Conservation (phyloP, 2,797 vertebrate species). For the Peromyscus eremicus region DNA sequence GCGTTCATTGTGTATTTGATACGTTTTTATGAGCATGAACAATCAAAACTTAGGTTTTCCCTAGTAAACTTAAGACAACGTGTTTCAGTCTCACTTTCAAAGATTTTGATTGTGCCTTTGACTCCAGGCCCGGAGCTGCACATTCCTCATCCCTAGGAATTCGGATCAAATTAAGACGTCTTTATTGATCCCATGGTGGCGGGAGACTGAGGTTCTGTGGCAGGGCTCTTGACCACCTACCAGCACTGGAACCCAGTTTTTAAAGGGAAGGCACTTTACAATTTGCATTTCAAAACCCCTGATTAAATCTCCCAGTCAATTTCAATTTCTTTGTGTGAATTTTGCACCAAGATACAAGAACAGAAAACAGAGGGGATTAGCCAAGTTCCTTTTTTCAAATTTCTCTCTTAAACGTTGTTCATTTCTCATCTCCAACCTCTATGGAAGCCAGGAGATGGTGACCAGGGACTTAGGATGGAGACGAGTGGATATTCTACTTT, state of each 20-base stretch:
- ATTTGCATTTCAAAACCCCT: slow-evolving; percentile 23
- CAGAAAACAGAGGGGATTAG: not conserved
- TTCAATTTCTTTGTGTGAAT: slow-evolving; percentile 4
- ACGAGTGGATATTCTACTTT: not conserved
- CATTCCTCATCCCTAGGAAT: slow-evolving; percentile 12
- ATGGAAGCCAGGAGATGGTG: not conserved
- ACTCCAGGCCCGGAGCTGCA: not conserved
- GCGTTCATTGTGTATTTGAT: slow-evolving; percentile 13
- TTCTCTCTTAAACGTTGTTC: slow-evolving; percentile 17
- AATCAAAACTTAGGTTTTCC: slow-evolving; percentile 10
- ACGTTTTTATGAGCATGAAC: not conserved
- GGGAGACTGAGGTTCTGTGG: not conserved
- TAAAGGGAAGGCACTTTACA: slow-evolving; percentile 14
- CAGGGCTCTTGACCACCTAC: not conserved
- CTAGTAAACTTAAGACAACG: not conserved
- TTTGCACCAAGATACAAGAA: slow-evolving; percentile 14
- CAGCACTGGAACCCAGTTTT: not conserved
- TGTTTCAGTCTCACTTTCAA: not conserved
- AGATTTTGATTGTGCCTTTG: slow-evolving; percentile 14
- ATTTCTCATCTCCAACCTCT: not conserved
- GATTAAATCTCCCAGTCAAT: not conserved
- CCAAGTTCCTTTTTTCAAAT: slow-evolving; percentile 27
- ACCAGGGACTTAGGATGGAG: not conserved
- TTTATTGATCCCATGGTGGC: not conserved
- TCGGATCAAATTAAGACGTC: not conserved